A percentile compares a stretch with the other conserved stretches of the same genome.
phyloP scores from a whole-genome alignment of 1,140 invertebrate genomes.

The Euwallacea similis region DNA sequence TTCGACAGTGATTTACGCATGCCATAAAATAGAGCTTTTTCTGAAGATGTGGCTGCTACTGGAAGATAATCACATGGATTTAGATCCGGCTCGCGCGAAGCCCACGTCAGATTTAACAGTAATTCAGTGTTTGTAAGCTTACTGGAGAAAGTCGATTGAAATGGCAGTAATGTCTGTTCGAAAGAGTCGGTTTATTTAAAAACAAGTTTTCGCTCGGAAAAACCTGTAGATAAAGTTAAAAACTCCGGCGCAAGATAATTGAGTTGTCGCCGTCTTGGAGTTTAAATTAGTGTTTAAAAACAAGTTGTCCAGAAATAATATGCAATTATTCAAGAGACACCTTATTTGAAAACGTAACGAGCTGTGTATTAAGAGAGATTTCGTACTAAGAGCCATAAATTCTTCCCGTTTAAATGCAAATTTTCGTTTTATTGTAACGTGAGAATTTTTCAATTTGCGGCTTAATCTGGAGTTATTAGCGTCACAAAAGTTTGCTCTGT shows the following conservation, averaged over 20 bases:
- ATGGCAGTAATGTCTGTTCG: no score
- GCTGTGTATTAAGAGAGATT: not conserved
- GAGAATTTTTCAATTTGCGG: not conserved
- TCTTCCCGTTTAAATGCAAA: constrained; percentile 1
- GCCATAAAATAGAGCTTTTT: no score
- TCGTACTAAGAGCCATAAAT: not conserved
- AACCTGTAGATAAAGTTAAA: no score
- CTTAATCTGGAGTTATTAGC: not conserved
- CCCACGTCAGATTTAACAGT: no score
- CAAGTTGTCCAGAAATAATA: constrained; percentile 4
- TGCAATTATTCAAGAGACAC: not conserved
- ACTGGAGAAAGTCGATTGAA: no score
- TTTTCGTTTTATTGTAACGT: not conserved
- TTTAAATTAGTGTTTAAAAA: not conserved
- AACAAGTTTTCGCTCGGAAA: no score
- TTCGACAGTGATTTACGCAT: no score
- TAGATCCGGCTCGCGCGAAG: no score
- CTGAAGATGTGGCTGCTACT: no score
- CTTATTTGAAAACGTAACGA: constrained; percentile 1
- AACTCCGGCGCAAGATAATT: not conserved
- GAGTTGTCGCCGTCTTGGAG: not conserved
- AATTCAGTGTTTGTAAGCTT: no score
- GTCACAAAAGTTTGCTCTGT: constrained; percentile 14
- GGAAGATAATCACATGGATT: no score
- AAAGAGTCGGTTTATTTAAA: no score